Base-by-base conservation (phyloP, 2,797 vertebrate genomes). In the Chanos chanos region DNA sequence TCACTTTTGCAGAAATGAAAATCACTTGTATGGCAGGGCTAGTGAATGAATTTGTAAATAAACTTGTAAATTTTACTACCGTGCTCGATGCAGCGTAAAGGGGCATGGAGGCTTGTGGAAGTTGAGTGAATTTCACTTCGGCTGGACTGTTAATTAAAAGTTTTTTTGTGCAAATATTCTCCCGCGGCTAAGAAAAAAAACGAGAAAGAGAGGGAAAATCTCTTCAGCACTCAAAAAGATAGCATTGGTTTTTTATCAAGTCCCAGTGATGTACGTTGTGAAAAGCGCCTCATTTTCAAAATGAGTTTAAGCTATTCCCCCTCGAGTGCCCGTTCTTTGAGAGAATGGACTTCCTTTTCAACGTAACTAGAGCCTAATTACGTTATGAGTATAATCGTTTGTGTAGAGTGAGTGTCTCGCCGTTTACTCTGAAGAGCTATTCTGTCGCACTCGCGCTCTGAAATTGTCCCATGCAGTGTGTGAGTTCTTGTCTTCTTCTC, bases 341-440 rank as follows among this genome's bases (percentile, higher is more conserved):
- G 2, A 58, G 49, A 69, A 57, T 50, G 59, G 52, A 41, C 15
- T 34, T 16, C 64, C 47, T 68, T 44, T 44, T 57, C 37, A 40
- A 40, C 18, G 31, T 58, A 49, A 69, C 60, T 48, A 58, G 63
- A 56, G 60, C 53, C 66, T 69, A 69, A 69, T 69, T 44, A 56
- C 54, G 55, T 64, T 69, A 52, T 27, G 12, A 27, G 47, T 25
- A 58, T 52, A 58, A 69, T 69, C 48, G 39, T 27, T 47, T 19
- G 37, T 51, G 60, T 59, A 63, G 48, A 57, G 64, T 27, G 54
- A 59, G 53, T 52, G 52, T 25, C 41, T 6, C 39, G 18, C 24
- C 39, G 33, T 64, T 69, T 49, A 59, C 4, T 27, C 59, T 55
- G 33, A 61, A 48, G 37, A 49, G 56, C 33, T 30, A 48, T 54